Evolutionary conservation across 2,888 invertebrate genomes (phyloP).

Genomic region (Portevinia maculata): DNA sequence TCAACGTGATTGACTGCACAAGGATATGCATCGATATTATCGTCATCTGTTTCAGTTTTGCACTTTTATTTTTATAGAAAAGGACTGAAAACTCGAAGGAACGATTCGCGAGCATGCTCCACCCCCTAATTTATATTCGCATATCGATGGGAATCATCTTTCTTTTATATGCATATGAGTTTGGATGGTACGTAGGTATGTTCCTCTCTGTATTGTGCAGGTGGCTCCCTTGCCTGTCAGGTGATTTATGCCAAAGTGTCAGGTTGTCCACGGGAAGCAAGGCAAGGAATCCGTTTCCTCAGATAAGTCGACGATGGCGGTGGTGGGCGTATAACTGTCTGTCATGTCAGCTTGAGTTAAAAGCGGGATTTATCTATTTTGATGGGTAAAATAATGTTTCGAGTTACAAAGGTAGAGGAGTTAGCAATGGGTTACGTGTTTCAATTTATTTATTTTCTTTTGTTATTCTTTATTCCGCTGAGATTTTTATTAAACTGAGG

Average conservation of each 20-base stretch:
- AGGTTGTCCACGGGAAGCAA: slow-evolving; percentile 18
- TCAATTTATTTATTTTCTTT: slow-evolving; percentile 31
- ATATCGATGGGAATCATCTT: slow-evolving; percentile 57
- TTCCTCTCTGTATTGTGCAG: background rate
- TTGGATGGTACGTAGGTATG: slow-evolving; percentile 23
- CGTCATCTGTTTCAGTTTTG: slow-evolving; percentile 11
- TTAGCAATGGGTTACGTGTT: slow-evolving; percentile 40
- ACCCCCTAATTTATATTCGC: slow-evolving; percentile 53
- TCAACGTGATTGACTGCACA: slow-evolving; percentile 60
- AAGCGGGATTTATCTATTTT: slow-evolving; percentile 61
- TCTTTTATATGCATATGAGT: slow-evolving; percentile 56
- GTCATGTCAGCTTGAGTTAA: slow-evolving; percentile 63
- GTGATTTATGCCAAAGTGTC: slow-evolving; percentile 63
- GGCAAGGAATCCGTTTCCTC: slow-evolving; percentile 36
- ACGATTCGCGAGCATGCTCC: slow-evolving; percentile 44
- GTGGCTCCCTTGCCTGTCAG: slow-evolving; percentile 27
- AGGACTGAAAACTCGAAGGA: background rate
- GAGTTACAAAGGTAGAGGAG: slow-evolving; percentile 17
- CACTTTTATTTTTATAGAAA: slow-evolving; percentile 9
- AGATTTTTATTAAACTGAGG: slow-evolving; percentile 10
- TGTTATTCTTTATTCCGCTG: background rate
- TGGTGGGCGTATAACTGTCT: slow-evolving; percentile 47
- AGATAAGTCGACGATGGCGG: background rate
- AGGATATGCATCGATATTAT: slow-evolving; percentile 49
- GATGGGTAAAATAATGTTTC: slow-evolving; percentile 24